Evolutionary conservation across 2,888 invertebrate genomes (phyloP), one percentile per base, ranked within the genome.

Genomic region (Chesias legatella): DNA sequence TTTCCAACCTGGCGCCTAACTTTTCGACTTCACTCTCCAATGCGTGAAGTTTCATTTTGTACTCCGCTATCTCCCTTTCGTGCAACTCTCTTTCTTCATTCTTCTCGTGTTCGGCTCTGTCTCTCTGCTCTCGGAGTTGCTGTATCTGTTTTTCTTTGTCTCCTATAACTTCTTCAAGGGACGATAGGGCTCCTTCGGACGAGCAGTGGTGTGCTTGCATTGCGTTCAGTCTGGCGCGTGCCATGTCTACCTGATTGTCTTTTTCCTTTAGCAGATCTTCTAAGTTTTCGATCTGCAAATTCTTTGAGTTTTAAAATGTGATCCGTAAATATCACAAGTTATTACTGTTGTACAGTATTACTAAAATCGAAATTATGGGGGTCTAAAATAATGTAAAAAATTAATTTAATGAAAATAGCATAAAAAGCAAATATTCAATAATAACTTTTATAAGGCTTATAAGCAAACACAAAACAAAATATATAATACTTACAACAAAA

Each of bases 61-160:
- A 96, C 76, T 98, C 98, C 36, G 97, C 96, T 62, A 97, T 92
- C 77, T 97, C 96, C 60, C 97, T 91, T 75, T 97, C 96, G 72
- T 97, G 96, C 9, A 96, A 88, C 66, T 98, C 98, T 51, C 98
- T 91, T 78, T 99, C 98, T 81, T 98, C 98, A 58, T 96, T 95
- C 72, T 98, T 95, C 67, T 99, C 98, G 59, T 96, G 95, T 81
- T 98, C 98, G 26, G 97, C 96, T 59, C 98, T 91, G 68, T 98
- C 98, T 69, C 98, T 91, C 74, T 98, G 98, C 70, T 99, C 98
- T 58, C 96, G 89, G 50, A 98, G 86, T 74, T 97, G 98, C 58
- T 94, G 93, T 89, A 99, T 98, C 89, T 98, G 98, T 76, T 97
- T 97, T 68, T 99, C 98, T 86, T 98, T 98, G 73, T 98, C 98